Base-by-base conservation (phyloP, 2,113 vertebrate species). In the Hippocampus zosterae region DNA sequence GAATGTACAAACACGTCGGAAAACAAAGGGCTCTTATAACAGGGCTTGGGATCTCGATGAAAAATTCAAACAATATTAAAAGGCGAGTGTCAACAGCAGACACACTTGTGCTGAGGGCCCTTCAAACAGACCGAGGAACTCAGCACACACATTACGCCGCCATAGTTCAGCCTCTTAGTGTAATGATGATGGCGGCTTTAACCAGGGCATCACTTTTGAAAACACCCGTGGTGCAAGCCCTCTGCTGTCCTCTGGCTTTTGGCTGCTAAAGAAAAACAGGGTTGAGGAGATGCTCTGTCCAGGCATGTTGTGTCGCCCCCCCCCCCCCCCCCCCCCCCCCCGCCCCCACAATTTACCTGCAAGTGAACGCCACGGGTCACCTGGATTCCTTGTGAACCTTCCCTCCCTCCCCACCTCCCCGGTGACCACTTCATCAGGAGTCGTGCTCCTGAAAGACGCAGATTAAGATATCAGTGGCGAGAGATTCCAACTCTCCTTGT, bases 11-110 rank as follows among this genome's bases (percentile, higher is more conserved):
- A 94, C 85, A 89, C 12, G 53, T 73, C 76, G 70, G 87, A 87
- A 90, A 88, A 87, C 92, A 90, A 91, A 93, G 88, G 79, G 74
- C 89, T 92, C 79, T 82, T 90, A 89, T 87, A 91, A 89, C 66
- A 68, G 86, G 89, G 88, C 90, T 83, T 44, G 81, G 92, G 91
- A 91, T 93, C 84, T 73, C 83, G 91, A 91, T 93, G 94, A 94
- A 95, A 97, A 96, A 97, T 94, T 94, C 94, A 97, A 95, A 94
- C 94, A 95, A 93, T 96, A 95, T 95, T 94, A 94, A 93, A 93
- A 90, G 92, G 93, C 92, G 90, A 93, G 93, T 93, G 95, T 95
- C 94, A 95, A 94, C 94, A 94, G 82, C 75, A 90, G 92, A 91
- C 93, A 93, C 89, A 91, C 94, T 95, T 91, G 91, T 95, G 93